Evolutionary conservation across 2,797 vertebrate species (phyloP).

Genomic region (Micromesistius poutassou): DNA sequence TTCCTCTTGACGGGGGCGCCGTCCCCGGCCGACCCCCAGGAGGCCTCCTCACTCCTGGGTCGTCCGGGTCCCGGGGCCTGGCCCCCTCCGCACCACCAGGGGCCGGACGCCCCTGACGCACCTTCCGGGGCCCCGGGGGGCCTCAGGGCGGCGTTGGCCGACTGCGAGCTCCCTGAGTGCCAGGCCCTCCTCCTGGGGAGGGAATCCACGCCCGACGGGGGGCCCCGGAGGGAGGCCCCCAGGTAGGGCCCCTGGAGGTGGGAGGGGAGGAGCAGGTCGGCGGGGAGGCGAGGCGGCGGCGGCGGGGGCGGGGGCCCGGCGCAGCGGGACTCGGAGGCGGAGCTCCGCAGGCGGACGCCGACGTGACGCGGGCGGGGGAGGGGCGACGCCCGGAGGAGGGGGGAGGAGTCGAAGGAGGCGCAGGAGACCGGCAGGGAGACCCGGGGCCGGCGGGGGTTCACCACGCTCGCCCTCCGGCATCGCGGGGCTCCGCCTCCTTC

Average conservation of each 20-base stretch:
- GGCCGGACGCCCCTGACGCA: slow-evolving; percentile 16
- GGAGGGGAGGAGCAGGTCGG: not conserved
- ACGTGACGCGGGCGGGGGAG: not conserved
- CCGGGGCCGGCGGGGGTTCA: slow-evolving; percentile 23
- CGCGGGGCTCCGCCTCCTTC: slow-evolving; percentile 25
- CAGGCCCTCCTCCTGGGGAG: slow-evolving; percentile 63
- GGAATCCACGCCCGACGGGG: not conserved
- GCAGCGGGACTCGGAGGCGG: slow-evolving; percentile 58
- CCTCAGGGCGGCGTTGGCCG: slow-evolving; percentile 67
- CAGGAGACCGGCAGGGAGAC: slow-evolving; percentile 40
- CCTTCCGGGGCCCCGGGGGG: slow-evolving; percentile 32
- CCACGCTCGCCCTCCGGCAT: slow-evolving; percentile 32
- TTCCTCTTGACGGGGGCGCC: slow-evolving; percentile 71
- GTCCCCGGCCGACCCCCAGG: slow-evolving; percentile 26
- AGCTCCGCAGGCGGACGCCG: slow-evolving; percentile 35
- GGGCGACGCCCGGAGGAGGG: slow-evolving; percentile 21
- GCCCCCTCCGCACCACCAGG: slow-evolving; percentile 21
- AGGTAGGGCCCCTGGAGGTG: too few species aligned
- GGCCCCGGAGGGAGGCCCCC: slow-evolving; percentile 26
- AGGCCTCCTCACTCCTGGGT: slow-evolving; percentile 68
- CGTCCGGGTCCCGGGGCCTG: slow-evolving; percentile 33
- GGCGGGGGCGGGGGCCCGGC: not conserved
- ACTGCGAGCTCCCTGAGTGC: slow-evolving; percentile 72
- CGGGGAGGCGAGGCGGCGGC: not conserved
- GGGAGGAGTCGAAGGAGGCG: slow-evolving; percentile 22